These are phyloP conservation scores for Turdus rufiventris DNA, from an alignment of 2,113 vertebrate genomes.

Conservation along the genomic window DNA sequence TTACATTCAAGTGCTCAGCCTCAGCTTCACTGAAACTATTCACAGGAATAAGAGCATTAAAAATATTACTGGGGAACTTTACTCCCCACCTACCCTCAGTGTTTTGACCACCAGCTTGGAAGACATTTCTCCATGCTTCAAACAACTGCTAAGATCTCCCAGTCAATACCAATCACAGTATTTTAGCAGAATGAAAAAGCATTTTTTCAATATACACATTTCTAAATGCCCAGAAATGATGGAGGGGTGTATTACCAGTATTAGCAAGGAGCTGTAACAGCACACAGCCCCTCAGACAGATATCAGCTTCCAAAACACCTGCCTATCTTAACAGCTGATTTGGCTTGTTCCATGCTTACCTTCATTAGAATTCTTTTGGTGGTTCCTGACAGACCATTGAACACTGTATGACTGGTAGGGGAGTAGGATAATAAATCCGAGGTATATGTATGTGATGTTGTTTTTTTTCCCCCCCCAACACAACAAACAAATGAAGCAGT, in stretches of 20 bases:
- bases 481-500: not conserved
- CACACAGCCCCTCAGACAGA: not conserved
- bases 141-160: not conserved
- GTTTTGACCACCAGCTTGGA: not conserved
- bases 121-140: not conserved
- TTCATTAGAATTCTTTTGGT: not conserved
- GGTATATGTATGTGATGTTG: not conserved
- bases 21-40: not conserved
- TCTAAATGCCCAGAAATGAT: not conserved
- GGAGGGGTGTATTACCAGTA: fast-evolving
- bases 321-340: not conserved
- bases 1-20: not conserved
- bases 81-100: not conserved
- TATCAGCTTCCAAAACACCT: not conserved
- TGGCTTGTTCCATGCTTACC: not conserved
- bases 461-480: not conserved
- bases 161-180: not conserved
- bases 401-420: not conserved
- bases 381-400: not conserved
- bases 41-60: not conserved
- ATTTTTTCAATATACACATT: not conserved
- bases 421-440: not conserved
- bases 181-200: not conserved
- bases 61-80: not conserved
- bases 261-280: not conserved